A percentile compares a stretch with the other conserved stretches of the same genome.
These are phyloP conservation scores for Barypeithes pellucidus DNA, from an alignment of 2,888 invertebrate genomes.

Conservation along the genomic window DNA sequence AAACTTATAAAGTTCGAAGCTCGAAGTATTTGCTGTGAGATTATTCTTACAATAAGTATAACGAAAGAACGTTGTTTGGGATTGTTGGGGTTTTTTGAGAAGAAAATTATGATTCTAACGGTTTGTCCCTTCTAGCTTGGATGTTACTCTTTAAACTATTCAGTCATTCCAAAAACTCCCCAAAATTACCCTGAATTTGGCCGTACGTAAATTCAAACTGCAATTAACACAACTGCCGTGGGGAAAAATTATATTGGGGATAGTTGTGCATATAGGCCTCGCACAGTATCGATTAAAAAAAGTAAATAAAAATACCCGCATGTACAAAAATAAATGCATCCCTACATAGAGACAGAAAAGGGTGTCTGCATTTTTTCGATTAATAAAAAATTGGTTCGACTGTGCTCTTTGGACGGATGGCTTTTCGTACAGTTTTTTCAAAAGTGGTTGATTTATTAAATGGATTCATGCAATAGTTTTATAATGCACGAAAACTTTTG, in stretches of 20 bases:
- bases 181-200: background rate
- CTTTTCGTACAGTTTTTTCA: slow-evolving; percentile 17
- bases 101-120: no score
- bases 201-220: slow-evolving; percentile 30
- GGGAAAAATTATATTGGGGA: slow-evolving; percentile 25
- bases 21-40: no score
- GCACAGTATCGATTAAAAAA: slow-evolving; percentile 35
- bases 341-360: slow-evolving; percentile 12
- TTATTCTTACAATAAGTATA: no score
- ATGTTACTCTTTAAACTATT: background rate
- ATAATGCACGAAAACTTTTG: no score
- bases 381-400: slow-evolving; percentile 16
- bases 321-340: slow-evolving; percentile 34
- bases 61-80: no score
- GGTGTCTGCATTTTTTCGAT: slow-evolving; percentile 29
- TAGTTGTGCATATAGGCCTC: slow-evolving; percentile 34
- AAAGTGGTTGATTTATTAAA: no score
- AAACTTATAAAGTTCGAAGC: no score
- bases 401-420: background rate
- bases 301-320: slow-evolving; percentile 38
- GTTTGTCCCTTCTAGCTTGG: no score
- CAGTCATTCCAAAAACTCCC: background rate
- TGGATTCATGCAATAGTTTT: no score
- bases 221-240: slow-evolving; percentile 14
- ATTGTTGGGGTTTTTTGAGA: no score